A percentile compares a stretch with the other conserved stretches of the same genome.
These are phyloP conservation scores for Cladopsammia gracilis DNA, from an alignment of 64 coral and sea anemone species.

Conservation along the genomic window DNA sequence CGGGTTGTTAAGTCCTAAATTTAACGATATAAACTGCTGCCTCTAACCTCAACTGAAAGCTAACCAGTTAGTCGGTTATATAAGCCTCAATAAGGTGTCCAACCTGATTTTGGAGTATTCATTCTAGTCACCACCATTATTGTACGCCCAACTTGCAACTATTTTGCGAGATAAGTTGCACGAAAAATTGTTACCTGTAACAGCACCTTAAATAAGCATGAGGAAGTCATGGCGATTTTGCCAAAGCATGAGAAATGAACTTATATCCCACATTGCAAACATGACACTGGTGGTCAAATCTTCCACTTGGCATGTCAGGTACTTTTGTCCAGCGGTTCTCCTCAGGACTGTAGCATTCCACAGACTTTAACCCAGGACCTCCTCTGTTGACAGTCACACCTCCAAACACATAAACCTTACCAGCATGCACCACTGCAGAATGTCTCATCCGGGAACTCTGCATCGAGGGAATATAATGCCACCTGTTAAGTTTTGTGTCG, in stretches of 20 bases:
- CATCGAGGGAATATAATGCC: conserved; percentile 50
- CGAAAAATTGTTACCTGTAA: too few relatives aligned
- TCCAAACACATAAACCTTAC: conserved; percentile 63
- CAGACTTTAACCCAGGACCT: conserved; percentile 21
- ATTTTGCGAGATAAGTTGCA: too few relatives aligned
- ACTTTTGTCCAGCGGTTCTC: conserved; percentile 46
- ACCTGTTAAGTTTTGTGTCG: conserved; percentile 36
- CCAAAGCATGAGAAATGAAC: conserved; percentile 5
- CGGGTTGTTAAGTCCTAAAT: too few relatives aligned
- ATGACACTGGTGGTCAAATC: conserved; percentile 36
- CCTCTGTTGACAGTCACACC: conserved; percentile 22
- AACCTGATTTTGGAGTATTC: too few relatives aligned
- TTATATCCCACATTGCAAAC: conserved; percentile 19
- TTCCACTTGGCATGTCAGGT: conserved; percentile 42
- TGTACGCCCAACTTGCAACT: too few relatives aligned
- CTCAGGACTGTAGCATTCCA: conserved; percentile 61
- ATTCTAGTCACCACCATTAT: too few relatives aligned
- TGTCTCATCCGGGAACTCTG: conserved; percentile 23
- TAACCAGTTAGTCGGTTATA: too few relatives aligned
- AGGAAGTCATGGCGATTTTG: not conserved
- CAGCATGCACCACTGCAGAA: conserved; percentile 35
- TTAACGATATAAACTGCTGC: too few relatives aligned
- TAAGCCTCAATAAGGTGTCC: too few relatives aligned
- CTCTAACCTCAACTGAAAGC: too few relatives aligned
- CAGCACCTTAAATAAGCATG: too few relatives aligned